A percentile compares a stretch with the other conserved stretches of the same genome.
These are phyloP conservation scores for Hemicordylus capensis DNA, from an alignment of 2,113 vertebrate species.

Conservation along the genomic window DNA sequence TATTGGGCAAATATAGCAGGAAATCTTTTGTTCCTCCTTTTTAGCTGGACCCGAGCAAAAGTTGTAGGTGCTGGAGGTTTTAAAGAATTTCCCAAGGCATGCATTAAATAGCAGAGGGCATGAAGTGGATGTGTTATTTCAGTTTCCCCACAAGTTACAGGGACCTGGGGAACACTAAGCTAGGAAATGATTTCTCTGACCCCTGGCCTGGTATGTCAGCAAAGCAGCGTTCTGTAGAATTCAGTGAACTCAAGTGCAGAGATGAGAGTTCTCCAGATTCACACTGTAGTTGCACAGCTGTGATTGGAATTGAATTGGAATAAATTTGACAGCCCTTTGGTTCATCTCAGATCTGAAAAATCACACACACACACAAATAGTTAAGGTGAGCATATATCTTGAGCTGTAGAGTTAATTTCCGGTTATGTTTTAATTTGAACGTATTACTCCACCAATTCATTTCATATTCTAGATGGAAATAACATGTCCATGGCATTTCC, in stretches of 20 bases:
- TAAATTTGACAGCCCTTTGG: not conserved
- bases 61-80: constrained; percentile 18
- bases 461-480: not conserved
- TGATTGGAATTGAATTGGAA: constrained; percentile 12
- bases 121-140: not conserved
- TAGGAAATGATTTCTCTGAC: constrained; percentile 12
- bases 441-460: too few relatives aligned
- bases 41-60: constrained; percentile 27
- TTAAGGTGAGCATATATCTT: not conserved
- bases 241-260: not conserved
- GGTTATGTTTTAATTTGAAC: too few relatives aligned
- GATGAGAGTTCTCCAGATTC: constrained; percentile 4
- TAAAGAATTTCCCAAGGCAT: constrained; percentile 18
- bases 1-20: constrained; percentile 19
- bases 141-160: not conserved
- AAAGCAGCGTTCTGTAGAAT: not conserved
- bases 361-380: too few relatives aligned
- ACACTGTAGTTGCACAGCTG: not conserved
- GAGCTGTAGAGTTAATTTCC: not conserved
- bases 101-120: not conserved
- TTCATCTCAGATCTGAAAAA: not conserved
- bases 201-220: constrained; percentile 17
- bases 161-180: constrained; percentile 5
- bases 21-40: constrained; percentile 17
- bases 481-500: not conserved